A percentile compares a stretch with the other conserved stretches of the same genome.
phyloP scores from a whole-genome alignment of 2,797 vertebrate species.

The Phataginus tetradactyla region DNA sequence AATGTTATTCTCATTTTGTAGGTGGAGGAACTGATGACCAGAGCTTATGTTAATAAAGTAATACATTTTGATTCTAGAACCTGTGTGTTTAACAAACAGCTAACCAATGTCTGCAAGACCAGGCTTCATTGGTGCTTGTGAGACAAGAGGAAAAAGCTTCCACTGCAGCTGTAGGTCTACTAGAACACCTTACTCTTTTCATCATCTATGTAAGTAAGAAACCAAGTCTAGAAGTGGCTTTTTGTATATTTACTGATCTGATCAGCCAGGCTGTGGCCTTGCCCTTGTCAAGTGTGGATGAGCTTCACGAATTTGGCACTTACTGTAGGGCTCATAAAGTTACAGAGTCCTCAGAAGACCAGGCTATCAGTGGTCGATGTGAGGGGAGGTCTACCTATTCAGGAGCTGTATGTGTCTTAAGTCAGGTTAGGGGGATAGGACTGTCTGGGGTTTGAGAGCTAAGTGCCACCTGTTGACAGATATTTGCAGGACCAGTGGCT shows the following conservation, averaged over 20 bases:
- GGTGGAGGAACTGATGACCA: not conserved
- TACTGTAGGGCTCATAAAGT: not conserved
- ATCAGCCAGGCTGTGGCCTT: not conserved
- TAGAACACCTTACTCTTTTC: not conserved
- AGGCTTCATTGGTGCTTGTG: not conserved
- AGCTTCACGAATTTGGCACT: not conserved
- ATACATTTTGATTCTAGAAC: not conserved
- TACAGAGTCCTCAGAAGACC: not conserved
- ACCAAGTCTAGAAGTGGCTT: not conserved
- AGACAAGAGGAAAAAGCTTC: not conserved
- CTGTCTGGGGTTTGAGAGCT: not conserved
- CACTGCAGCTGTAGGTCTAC: not conserved
- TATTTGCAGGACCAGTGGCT: not conserved
- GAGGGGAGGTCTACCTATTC: not conserved
- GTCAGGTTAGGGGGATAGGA: not conserved
- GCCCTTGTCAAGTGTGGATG: not conserved
- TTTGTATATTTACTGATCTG: not conserved
- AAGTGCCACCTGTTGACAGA: not conserved
- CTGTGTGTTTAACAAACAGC: not conserved
- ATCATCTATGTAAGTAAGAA: not conserved
- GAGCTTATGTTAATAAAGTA: not conserved
- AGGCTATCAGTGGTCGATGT: not conserved
- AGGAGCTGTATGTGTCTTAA: not conserved
- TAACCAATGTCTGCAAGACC: not conserved
- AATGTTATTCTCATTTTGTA: not conserved